Evolutionary conservation across 2,113 vertebrate genomes (phyloP).

Genomic region (Ranitomeya variabilis): DNA sequence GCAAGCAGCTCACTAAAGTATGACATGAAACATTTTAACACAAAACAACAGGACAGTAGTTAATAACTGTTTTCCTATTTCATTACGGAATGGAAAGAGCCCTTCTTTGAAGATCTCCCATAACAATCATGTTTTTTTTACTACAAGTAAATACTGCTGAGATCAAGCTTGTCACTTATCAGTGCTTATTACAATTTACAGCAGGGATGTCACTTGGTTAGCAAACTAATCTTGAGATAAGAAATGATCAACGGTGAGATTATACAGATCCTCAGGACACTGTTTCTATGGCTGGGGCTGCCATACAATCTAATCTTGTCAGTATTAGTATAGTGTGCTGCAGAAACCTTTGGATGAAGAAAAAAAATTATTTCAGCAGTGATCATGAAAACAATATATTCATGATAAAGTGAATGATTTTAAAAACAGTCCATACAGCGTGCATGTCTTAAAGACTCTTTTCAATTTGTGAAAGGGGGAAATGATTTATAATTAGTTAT

Average conservation of each 20-base stretch:
- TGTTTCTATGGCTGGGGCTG: not conserved
- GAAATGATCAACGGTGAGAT: constrained; percentile 1
- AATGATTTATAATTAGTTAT: no score
- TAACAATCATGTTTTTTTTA: not conserved
- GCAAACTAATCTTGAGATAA: not conserved
- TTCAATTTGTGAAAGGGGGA: no score
- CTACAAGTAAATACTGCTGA: not conserved
- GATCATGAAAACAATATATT: not conserved
- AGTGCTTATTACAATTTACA: not conserved
- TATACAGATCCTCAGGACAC: not conserved
- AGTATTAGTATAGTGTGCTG: not conserved
- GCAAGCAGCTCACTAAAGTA: not conserved
- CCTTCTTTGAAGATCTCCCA: not conserved
- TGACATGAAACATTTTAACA: not conserved
- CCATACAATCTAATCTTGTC: not conserved
- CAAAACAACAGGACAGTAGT: not conserved
- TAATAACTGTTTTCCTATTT: not conserved
- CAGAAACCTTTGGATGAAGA: not conserved
- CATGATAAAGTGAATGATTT: not conserved
- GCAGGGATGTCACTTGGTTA: not conserved
- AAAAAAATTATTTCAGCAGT: not conserved
- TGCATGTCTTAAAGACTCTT: not conserved
- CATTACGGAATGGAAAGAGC: not conserved
- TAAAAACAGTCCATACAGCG: not conserved
- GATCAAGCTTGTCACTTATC: not conserved